These are phyloP conservation scores for Macropus fuliginosus DNA, from an alignment of 2,797 vertebrate genomes.

Conservation along the genomic window DNA sequence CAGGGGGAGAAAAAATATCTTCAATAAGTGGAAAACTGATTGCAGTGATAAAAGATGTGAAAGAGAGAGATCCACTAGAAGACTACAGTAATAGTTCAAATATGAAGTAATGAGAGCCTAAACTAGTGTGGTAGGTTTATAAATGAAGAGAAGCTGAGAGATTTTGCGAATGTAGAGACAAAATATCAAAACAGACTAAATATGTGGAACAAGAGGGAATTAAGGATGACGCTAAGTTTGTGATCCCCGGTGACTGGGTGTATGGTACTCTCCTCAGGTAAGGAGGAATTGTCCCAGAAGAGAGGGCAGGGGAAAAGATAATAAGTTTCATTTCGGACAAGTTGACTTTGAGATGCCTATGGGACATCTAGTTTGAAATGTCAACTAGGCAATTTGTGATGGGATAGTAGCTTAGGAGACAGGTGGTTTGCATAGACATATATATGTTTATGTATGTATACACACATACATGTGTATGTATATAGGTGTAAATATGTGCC, in stretches of 20 bases:
- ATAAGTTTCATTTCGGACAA: background rate
- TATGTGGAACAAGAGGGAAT: background rate
- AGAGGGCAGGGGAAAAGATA: background rate
- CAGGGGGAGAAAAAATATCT: background rate
- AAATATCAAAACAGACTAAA: background rate
- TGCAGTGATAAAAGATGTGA: background rate
- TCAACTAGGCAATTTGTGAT: background rate
- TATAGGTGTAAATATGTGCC: no score
- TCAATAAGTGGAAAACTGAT: background rate
- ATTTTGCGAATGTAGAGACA: background rate
- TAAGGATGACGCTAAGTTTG: conserved; percentile 26
- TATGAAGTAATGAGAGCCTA: background rate
- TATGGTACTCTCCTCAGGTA: background rate
- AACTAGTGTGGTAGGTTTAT: background rate
- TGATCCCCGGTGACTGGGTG: background rate
- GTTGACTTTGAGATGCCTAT: background rate
- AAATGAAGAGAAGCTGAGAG: background rate
- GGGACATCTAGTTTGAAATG: background rate
- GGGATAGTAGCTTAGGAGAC: background rate
- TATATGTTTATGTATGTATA: no score
- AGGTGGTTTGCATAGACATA: background rate
- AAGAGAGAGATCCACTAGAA: background rate
- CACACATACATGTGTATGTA: no score
- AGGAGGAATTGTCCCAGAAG: background rate
- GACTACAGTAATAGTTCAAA: background rate